Percentiles rank a stretch among this genome's conserved stretches.
phyloP scores from a whole-genome alignment of 1,140 invertebrate genomes.

The Panagrolaimus sp. region DNA sequence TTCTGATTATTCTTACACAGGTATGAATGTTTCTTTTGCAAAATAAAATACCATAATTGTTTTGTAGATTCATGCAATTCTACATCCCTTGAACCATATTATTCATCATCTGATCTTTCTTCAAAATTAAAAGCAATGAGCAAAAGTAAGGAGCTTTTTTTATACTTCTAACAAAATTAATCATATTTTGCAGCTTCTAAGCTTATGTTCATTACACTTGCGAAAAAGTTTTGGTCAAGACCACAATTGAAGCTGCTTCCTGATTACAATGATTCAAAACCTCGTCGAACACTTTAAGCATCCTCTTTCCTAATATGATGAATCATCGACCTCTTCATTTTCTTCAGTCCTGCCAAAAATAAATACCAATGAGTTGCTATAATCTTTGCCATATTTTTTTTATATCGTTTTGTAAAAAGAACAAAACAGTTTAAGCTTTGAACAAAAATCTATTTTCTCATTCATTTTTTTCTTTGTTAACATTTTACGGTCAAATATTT shows the following conservation, averaged over 20 bases:
- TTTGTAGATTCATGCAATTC: constrained; percentile 1
- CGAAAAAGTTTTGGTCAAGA: background rate
- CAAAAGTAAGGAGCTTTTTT: background rate
- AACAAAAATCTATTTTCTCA: no score
- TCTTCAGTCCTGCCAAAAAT: background rate
- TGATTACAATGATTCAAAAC: background rate
- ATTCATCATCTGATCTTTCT: constrained; percentile 2
- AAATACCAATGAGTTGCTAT: background rate
- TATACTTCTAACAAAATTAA: background rate
- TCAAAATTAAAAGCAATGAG: background rate
- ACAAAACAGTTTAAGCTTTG: no score
- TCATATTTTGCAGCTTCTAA: background rate
- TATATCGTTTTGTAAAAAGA: no score
- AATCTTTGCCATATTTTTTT: background rate
- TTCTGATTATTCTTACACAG: no score
- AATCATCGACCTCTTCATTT: background rate
- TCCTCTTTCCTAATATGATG: no score
- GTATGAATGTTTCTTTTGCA: no score
- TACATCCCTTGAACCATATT: background rate
- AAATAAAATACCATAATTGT: no score
- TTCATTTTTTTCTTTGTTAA: no score
- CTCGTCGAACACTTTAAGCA: background rate
- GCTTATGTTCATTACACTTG: background rate
- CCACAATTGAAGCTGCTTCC: background rate
- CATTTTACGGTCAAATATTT: no score